Percentiles rank a stretch among this genome's conserved stretches.
Evolutionary conservation across 1,140 invertebrate genomes (phyloP).

Genomic region (Lepidostoma basale): DNA sequence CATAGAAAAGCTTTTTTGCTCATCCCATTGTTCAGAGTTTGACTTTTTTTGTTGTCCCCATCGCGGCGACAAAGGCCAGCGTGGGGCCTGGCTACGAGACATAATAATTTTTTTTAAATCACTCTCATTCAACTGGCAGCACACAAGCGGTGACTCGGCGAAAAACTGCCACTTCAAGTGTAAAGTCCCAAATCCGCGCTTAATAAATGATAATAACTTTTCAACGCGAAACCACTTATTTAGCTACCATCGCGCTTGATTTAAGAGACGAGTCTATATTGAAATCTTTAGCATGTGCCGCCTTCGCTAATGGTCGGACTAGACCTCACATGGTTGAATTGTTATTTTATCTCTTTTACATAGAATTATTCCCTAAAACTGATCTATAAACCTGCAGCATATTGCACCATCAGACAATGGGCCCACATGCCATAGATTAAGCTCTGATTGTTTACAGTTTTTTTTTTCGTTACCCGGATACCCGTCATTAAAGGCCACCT

Average conservation of each 20-base stretch:
- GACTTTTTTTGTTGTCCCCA: not conserved
- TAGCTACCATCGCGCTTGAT: too few species aligned
- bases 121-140: too few species aligned
- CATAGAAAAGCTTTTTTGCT: slow-evolving; percentile 22
- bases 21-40: slow-evolving; percentile 17
- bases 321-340: slow-evolving; percentile 5
- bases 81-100: slow-evolving; percentile 7
- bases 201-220: too few species aligned
- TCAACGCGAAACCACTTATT: too few species aligned
- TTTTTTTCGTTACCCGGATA: too few species aligned
- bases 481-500: not conserved
- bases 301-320: slow-evolving; percentile 1
- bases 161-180: too few species aligned
- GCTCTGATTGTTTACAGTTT: not conserved
- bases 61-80: slow-evolving; percentile 13
- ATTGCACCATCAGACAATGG: slow-evolving; percentile 4
- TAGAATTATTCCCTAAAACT: not conserved
- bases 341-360: not conserved
- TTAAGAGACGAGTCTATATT: too few species aligned
- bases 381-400: too few species aligned
- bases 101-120: too few species aligned
- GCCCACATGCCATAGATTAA: slow-evolving; percentile 12
- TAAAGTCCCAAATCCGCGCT: too few species aligned
- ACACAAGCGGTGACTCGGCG: too few species aligned
- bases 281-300: not conserved